phyloP scores from a whole-genome alignment of 1,140 invertebrate species.

The Asobara japonica region DNA sequence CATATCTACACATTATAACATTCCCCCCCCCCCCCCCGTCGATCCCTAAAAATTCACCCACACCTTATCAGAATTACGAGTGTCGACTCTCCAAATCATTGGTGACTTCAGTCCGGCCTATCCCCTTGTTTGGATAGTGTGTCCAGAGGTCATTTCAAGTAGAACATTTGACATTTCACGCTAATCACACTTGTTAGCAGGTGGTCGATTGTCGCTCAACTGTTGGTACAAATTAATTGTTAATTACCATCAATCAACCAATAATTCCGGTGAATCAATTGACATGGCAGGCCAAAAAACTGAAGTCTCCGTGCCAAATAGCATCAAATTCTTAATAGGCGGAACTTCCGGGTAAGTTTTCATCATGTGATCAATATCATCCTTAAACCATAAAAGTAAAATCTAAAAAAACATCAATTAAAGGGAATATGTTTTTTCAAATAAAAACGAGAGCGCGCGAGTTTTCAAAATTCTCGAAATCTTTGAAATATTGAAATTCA shows the following conservation, averaged over 20 bases:
- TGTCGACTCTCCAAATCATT: neutral
- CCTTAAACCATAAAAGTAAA: constrained; percentile 23
- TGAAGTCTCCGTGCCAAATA: constrained; percentile 67
- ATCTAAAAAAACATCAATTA: constrained; percentile 40
- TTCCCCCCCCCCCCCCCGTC: too few species aligned
- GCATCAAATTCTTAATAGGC: constrained; percentile 74
- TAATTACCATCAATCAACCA: neutral
- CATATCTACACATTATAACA: too few species aligned
- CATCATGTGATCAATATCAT: neutral
- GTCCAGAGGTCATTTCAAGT: neutral
- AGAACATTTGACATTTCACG: neutral
- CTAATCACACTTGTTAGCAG: neutral
- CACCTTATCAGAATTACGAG: neutral
- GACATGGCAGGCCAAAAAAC: constrained; percentile 33
- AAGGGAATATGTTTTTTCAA: neutral
- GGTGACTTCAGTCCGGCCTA: neutral
- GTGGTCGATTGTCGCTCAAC: neutral
- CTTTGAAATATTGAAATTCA: too few species aligned
- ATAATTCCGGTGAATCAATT: neutral
- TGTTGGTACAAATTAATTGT: neutral
- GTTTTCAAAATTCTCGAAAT: too few species aligned
- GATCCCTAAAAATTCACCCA: neutral
- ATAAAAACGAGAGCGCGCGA: too few species aligned
- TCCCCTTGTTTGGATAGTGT: neutral
- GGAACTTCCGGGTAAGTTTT: constrained; percentile 75